Evolutionary conservation across 1,140 invertebrate genomes (phyloP), one percentile per base, ranked within the genome.

Genomic region (Eurosta solidaginis): DNA sequence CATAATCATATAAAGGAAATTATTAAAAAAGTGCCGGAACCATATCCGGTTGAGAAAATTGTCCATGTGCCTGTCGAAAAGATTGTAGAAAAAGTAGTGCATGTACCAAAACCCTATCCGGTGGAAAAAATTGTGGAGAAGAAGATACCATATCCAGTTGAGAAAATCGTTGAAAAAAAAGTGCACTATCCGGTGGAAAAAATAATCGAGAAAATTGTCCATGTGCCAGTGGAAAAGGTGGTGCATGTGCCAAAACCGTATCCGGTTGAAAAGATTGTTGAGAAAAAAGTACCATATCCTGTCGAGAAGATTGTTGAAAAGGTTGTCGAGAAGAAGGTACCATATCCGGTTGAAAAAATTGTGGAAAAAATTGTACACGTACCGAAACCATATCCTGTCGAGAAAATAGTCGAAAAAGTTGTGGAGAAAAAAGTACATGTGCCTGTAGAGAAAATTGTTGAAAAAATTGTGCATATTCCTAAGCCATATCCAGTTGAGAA

Each of bases 201-300:
- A 76, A 77, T 87, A 49, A 81, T 87, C 7, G 83, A 86, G 20
- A 81, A 86, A 44, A 83, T 84, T 14, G 83, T 88, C 6, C 86
- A 88, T 29, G 86, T 85, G 77, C 81, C 82, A 14, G 81, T 88
- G 0, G 89, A 91, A 12, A 91, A 92, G 81, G 85, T 91, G 10
- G 89, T 93, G 0, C 92, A 93, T 81, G 92, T 93, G 3, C 83
- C 84, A 1, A 87, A 91, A 0, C 90, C 90, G 79, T n/a, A n/a
- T n/a, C n/a, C n/a, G n/a, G 82, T 88, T 17, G 87, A 88, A 33
- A 88, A 86, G 77, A 81, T 83, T 22, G 82, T 88, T 0, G 89
- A 91, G 12, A 91, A 92, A 81, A 86, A 91, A 9, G 89, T 93
- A 0, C 92, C 93, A 80, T 92, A 93, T 7, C 82, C 84, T 1